Evolutionary conservation across 1,140 invertebrate species (phyloP).

Genomic region (Drosophila arizonae): DNA sequence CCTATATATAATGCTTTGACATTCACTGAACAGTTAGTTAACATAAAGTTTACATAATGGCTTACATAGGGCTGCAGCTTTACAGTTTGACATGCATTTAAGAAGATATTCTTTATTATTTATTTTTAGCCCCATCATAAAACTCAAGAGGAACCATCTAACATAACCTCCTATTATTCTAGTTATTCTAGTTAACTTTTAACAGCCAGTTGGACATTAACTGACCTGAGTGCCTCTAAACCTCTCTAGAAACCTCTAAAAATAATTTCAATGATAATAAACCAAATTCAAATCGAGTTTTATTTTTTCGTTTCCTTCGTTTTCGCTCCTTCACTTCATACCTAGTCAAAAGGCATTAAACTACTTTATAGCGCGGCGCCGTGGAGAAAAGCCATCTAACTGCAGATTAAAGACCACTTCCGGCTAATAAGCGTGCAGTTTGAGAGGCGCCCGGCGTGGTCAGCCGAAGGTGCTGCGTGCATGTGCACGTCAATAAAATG

Average conservation of each 20-base stretch:
- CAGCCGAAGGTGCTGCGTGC: not conserved
- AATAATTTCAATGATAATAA: not conserved
- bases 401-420: constrained; percentile 40
- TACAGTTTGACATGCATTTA: too few relatives aligned
- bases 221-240: not conserved
- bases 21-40: too few relatives aligned
- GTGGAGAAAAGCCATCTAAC: constrained; percentile 12
- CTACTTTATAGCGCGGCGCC: not conserved
- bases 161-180: too few relatives aligned
- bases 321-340: not conserved
- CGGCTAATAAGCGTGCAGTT: constrained; percentile 39
- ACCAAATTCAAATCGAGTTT: not conserved
- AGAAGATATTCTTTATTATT: too few relatives aligned
- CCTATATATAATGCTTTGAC: too few relatives aligned
- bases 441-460: not conserved
- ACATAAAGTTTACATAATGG: too few relatives aligned
- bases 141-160: too few relatives aligned
- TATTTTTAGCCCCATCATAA: too few relatives aligned
- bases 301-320: not conserved
- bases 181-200: not conserved
- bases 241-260: not conserved
- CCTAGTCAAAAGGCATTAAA: not conserved
- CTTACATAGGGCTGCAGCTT: too few relatives aligned
- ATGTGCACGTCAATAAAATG: constrained; percentile 42
- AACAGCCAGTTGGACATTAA: not conserved